Conservation (phyloP, 2,113 vertebrate species). For the Cottus gobio region DNA sequence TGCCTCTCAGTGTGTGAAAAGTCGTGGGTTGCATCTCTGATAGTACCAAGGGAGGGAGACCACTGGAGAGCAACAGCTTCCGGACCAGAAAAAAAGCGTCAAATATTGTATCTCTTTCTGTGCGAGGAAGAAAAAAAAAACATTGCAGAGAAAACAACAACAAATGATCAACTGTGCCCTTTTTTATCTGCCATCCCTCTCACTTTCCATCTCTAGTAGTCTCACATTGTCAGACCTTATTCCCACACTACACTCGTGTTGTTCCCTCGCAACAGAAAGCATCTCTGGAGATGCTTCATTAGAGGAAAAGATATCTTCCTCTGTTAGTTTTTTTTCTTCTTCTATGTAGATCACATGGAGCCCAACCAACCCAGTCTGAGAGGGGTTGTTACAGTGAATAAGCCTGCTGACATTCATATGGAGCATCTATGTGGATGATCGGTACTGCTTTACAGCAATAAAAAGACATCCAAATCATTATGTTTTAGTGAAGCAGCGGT, state of each 20-base stretch:
- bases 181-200: slow-evolving; percentile 24
- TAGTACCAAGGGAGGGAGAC: slow-evolving; percentile 56
- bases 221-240: slow-evolving; percentile 59
- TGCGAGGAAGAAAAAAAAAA: slow-evolving; percentile 50
- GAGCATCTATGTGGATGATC: background rate
- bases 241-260: slow-evolving; percentile 40
- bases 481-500: background rate
- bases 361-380: background rate
- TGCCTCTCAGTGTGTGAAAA: slow-evolving; percentile 49
- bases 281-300: slow-evolving; percentile 48
- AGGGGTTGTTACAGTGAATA: slow-evolving; percentile 5
- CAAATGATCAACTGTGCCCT: slow-evolving; percentile 53
- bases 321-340: slow-evolving; percentile 23
- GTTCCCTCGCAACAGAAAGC: slow-evolving; percentile 23
- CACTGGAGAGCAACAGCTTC: slow-evolving; percentile 58
- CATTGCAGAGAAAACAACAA: slow-evolving; percentile 58
- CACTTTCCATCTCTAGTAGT: slow-evolving; percentile 33
- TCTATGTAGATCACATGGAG: slow-evolving; percentile 30
- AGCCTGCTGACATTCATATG: slow-evolving; percentile 13
- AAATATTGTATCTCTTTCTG: slow-evolving; percentile 60
- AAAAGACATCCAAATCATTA: background rate
- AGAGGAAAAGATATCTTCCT: slow-evolving; percentile 43
- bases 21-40: slow-evolving; percentile 52
- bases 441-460: background rate
- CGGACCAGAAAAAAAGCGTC: slow-evolving; percentile 60